Evolutionary conservation across 2,113 vertebrate species (phyloP).

Genomic region (Cebidichthys violaceus): DNA sequence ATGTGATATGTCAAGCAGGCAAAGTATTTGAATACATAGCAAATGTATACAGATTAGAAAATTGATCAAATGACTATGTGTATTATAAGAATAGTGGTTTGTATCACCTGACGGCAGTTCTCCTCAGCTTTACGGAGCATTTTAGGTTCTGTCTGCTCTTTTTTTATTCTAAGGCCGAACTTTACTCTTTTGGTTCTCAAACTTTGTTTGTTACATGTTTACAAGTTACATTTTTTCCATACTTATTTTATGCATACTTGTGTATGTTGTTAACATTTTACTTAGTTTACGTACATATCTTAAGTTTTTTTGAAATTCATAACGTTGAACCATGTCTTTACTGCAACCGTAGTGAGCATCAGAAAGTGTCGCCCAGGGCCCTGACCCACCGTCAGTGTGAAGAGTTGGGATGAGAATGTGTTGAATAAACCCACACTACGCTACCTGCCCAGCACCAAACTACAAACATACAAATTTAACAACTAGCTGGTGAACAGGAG

Average conservation of each 20-base stretch:
- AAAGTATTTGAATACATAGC: neutral
- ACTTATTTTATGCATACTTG: no score
- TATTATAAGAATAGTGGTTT: neutral
- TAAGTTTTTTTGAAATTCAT: no score
- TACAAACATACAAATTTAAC: neutral
- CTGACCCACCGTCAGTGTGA: no score
- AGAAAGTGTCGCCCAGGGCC: no score
- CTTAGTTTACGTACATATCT: no score
- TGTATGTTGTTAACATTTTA: no score
- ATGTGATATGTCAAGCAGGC: slow-evolving; percentile 5
- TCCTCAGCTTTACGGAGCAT: neutral
- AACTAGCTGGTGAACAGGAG: neutral
- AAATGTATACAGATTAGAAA: neutral
- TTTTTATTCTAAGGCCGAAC: neutral
- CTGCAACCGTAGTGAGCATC: no score
- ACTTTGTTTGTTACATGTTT: no score
- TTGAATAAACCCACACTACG: no score
- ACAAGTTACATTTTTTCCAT: no score
- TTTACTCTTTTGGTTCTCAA: neutral
- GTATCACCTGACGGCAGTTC: neutral
- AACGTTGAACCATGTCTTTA: no score
- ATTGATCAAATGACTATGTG: neutral
- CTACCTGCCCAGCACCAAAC: neutral
- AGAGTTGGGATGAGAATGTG: no score
- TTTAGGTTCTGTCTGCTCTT: neutral